Conservation (phyloP, 2,797 vertebrate genomes). For the Menidia menidia region DNA sequence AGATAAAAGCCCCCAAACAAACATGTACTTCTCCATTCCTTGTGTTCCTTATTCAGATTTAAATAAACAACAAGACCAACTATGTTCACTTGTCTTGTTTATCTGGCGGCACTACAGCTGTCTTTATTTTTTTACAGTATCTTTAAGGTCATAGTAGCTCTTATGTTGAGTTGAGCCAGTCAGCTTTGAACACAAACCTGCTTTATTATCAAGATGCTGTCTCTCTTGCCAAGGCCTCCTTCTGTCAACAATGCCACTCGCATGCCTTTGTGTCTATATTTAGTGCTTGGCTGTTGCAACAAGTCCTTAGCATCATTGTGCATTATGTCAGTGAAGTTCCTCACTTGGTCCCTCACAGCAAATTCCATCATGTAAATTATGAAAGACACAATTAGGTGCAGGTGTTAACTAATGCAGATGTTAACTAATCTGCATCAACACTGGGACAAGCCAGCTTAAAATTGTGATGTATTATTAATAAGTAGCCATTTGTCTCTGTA, state of each 20-base stretch:
- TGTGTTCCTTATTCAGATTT: background rate
- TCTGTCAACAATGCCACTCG: background rate
- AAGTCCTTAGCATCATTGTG: background rate
- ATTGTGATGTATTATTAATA: too few species aligned
- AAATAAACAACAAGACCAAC: slow-evolving; percentile 4
- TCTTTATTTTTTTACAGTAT: slow-evolving; percentile 2
- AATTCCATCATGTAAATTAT: background rate
- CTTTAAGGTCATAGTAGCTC: slow-evolving; percentile 18
- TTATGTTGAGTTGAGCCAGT: slow-evolving; percentile 12
- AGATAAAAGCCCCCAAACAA: background rate
- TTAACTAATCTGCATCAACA: too few species aligned
- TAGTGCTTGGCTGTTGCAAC: background rate
- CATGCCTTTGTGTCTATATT: background rate
- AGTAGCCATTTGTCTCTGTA: too few species aligned
- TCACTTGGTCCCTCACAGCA: background rate
- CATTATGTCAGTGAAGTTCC: background rate
- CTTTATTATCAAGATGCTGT: slow-evolving; percentile 3
- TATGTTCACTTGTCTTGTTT: slow-evolving; percentile 3
- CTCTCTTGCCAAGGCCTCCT: slow-evolving; percentile 3
- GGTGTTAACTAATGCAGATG: too few species aligned
- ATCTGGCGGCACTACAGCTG: slow-evolving; percentile 6
- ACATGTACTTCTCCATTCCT: background rate
- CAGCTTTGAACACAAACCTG: slow-evolving; percentile 20
- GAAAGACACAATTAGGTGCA: background rate
- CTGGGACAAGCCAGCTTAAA: too few species aligned